Evolutionary conservation across 2,888 invertebrate genomes (phyloP).

Genomic region (Brachylomia viminalis): DNA sequence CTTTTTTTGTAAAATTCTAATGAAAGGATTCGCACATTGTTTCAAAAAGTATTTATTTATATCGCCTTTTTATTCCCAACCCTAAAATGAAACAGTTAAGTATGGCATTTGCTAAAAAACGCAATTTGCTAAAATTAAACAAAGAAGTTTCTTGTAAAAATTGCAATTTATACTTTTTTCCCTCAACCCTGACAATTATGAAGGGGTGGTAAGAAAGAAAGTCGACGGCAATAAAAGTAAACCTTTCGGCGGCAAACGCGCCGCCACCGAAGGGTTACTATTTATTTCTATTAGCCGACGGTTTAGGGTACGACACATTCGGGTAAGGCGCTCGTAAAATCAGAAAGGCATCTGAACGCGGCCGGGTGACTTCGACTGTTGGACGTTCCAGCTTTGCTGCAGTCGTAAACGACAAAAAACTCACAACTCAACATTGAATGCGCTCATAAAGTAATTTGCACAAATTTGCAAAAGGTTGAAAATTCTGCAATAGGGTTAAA

Average conservation of each 20-base stretch:
- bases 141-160: constrained; percentile 79
- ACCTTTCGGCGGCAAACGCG: constrained; percentile 87
- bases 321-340: constrained; percentile 77
- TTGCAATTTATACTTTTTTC: constrained; percentile 78
- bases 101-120: constrained; percentile 68
- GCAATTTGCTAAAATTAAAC: constrained; percentile 74
- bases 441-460: constrained; percentile 89
- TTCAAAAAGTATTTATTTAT: constrained; percentile 54
- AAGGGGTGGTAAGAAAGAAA: constrained; percentile 87
- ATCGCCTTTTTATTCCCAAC: constrained; percentile 52
- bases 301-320: constrained; percentile 80
- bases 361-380: constrained; percentile 74
- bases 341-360: constrained; percentile 73
- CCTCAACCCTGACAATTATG: constrained; percentile 85
- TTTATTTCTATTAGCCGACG: constrained; percentile 86
- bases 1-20: constrained; percentile 39
- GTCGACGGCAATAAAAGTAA: constrained; percentile 87
- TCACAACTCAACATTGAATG: constrained; percentile 78
- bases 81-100: constrained; percentile 67
- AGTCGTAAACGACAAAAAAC: constrained; percentile 86
- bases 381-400: constrained; percentile 75
- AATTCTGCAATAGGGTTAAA: constrained; percentile 78
- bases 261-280: constrained; percentile 89
- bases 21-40: constrained; percentile 65
- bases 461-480: constrained; percentile 89